Percentiles rank a stretch among this genome's conserved stretches.
These are phyloP conservation scores for Hemichromis elongatus DNA, from an alignment of 2,113 vertebrate genomes.

Conservation along the genomic window DNA sequence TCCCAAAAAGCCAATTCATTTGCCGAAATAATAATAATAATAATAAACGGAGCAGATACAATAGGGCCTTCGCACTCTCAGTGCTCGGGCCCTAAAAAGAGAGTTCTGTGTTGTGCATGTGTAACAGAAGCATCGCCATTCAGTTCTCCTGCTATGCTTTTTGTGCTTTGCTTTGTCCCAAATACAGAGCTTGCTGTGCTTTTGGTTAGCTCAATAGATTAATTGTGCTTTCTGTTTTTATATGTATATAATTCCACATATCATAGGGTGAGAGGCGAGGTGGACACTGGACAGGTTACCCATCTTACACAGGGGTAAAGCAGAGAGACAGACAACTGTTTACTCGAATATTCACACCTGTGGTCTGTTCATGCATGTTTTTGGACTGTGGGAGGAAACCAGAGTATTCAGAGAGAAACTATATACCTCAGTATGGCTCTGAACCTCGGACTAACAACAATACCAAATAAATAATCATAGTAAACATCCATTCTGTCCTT, in stretches of 20 bases:
- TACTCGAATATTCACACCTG: background rate
- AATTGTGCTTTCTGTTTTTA: background rate
- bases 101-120: background rate
- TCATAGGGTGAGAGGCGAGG: background rate
- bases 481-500: background rate
- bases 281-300: background rate
- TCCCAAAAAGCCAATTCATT: too few species aligned
- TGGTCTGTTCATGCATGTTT: background rate
- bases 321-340: rapidly evolving
- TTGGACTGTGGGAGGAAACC: background rate
- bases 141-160: too few species aligned
- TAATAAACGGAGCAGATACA: too few species aligned
- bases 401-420: background rate
- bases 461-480: background rate
- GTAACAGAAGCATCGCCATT: background rate
- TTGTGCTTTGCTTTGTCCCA: too few species aligned
- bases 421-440: background rate
- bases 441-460: background rate
- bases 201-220: background rate
- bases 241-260: background rate
- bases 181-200: background rate
- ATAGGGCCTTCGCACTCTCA: too few species aligned
- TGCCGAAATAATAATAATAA: too few species aligned
- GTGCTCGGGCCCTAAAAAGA: too few species aligned
- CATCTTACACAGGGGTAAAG: background rate